Percentiles rank a stretch among this genome's conserved stretches.
Evolutionary conservation across 92 coral and sea anemone species (phyloP).

Genomic region (Epizoanthus scotinus): DNA sequence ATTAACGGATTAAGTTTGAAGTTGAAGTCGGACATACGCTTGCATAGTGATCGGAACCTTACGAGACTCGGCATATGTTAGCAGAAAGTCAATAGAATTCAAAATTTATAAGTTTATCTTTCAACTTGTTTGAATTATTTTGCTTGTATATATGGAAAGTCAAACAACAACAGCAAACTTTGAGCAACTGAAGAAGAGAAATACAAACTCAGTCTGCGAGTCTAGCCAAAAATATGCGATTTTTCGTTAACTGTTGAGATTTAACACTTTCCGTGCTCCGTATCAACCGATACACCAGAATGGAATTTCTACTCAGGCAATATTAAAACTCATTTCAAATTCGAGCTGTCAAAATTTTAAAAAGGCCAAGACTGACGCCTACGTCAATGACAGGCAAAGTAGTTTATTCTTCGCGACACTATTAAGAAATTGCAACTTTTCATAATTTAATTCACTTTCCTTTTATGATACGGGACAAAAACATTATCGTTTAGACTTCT

Average conservation of each 20-base stretch:
- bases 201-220: background rate
- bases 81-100: slow-evolving; percentile 75
- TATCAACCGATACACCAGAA: slow-evolving; percentile 76
- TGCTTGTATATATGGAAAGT: slow-evolving; percentile 69
- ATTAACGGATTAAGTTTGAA: slow-evolving; percentile 3
- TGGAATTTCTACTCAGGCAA: slow-evolving; percentile 70
- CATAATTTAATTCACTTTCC: background rate
- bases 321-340: slow-evolving; percentile 66
- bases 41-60: slow-evolving; percentile 15
- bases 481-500: background rate
- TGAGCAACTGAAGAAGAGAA: slow-evolving; percentile 19
- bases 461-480: background rate
- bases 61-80: background rate
- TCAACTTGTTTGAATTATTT: slow-evolving; percentile 87
- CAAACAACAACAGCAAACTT: slow-evolving; percentile 73
- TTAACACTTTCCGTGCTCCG: slow-evolving; percentile 36
- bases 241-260: background rate
- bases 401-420: slow-evolving; percentile 5
- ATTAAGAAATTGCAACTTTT: background rate
- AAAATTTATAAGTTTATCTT: slow-evolving; percentile 91
- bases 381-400: slow-evolving; percentile 32
- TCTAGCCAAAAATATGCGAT: background rate
- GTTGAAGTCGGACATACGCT: slow-evolving; percentile 19
- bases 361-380: slow-evolving; percentile 44
- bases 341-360: slow-evolving; percentile 58